Conservation (phyloP, 2,888 invertebrate genomes). For the Luperina testacea region DNA sequence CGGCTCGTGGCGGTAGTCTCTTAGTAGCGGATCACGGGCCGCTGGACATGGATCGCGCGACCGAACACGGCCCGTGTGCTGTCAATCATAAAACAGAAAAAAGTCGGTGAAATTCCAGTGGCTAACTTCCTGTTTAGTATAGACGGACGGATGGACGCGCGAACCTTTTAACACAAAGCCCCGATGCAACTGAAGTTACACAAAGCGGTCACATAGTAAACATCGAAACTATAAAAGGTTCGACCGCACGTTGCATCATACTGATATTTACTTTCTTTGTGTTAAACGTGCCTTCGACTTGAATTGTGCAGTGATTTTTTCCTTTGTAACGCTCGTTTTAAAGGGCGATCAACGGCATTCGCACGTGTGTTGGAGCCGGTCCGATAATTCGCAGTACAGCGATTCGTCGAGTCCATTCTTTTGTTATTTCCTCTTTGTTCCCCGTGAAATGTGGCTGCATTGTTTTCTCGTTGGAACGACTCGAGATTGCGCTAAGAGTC, state of each 20-base stretch:
- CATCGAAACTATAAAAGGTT: constrained; percentile 69
- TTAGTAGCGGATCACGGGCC: constrained; percentile 85
- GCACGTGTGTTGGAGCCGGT: constrained; percentile 78
- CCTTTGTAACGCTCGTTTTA: constrained; percentile 78
- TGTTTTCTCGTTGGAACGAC: constrained; percentile 86
- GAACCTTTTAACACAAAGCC: constrained; percentile 78
- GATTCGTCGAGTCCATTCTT: constrained; percentile 86
- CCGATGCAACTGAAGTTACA: constrained; percentile 74
- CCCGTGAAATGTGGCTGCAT: constrained; percentile 85
- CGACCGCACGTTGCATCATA: constrained; percentile 61
- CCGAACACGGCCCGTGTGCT: constrained; percentile 88
- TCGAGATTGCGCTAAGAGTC: constrained; percentile 87
- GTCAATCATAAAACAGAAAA: constrained; percentile 89
- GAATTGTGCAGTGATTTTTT: constrained; percentile 65
- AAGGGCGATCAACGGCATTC: constrained; percentile 77
- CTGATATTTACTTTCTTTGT: constrained; percentile 67
- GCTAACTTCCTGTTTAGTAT: constrained; percentile 84
- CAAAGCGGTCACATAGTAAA: constrained; percentile 77
- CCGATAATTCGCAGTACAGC: constrained; percentile 83
- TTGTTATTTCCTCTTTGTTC: constrained; percentile 87
- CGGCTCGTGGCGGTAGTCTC: constrained; percentile 78
- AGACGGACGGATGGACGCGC: constrained; percentile 71
- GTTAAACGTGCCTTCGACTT: constrained; percentile 62
- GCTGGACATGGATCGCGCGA: constrained; percentile 86
- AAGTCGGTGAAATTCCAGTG: constrained; percentile 82